Base-by-base conservation (phyloP, 37 sponge, comb jelly and placozoan genomes). In the Haliclona indistincta region DNA sequence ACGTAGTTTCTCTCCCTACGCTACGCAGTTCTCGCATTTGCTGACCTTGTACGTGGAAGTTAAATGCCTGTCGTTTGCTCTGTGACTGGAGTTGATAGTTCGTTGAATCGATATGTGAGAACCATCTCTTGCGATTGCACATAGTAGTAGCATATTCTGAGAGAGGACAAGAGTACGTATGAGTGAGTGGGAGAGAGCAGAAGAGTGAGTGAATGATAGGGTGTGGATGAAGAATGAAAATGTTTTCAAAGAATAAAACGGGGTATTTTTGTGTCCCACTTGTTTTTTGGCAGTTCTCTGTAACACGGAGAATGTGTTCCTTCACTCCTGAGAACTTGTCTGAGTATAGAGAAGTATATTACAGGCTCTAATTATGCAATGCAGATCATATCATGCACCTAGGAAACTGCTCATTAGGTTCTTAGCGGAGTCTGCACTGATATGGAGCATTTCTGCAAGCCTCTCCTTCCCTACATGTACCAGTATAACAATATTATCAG, bases 31-130 rank as follows among this genome's bases (percentile, higher is more conserved):
- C 70, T 41, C 70, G 64, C 13, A 10, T 7, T n/a, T n/a, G n/a
- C n/a, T n/a, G 15, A 79, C 93, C 93, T 86, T 94, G 94, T 26
- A 94, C 73, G 13, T 78, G 75, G 43, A 94, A 94, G 73, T 94
- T 94, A 40, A 88, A 72, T 28, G 94, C 89, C 47, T 94, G 94
- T 64, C 94, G 56, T 66, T 94, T 90, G 22, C 76, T 40, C 34
- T 85, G 78, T 13, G 79, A 38, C 30, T 76, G 64, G 0, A 53
- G 32, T 43, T 47, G 49, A 38, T 36, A 70, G 73, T 83, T 82
- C 8, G 55, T 38, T 7, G 89, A 83, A 33, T 35, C 45, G 44
- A 88, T 78, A 41, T 69, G 23, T 0, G 83, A 79, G 25, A 94
- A 80, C 75, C 56, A 79, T 26, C 94, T 56, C 68, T 66, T 85